A percentile compares a stretch with the other conserved stretches of the same genome.
Evolutionary conservation across 2,797 vertebrate genomes (phyloP).

Genomic region (Acanthurus leucopareius): DNA sequence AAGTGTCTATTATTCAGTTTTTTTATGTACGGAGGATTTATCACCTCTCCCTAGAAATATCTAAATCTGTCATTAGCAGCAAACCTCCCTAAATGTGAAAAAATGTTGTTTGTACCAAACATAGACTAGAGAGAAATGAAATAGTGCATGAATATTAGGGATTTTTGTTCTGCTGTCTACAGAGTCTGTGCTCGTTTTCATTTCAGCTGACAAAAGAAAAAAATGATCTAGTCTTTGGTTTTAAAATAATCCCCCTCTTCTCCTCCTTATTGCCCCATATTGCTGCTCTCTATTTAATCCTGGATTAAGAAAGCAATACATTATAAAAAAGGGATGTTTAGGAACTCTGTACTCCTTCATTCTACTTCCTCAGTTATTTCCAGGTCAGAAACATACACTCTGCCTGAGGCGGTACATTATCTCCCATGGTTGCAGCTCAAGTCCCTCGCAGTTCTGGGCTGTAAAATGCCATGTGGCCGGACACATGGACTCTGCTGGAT

Average conservation of each 20-base stretch:
- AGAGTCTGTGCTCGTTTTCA: neutral
- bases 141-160: conserved; percentile 27
- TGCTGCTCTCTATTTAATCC: conserved; percentile 59
- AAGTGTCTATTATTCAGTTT: conserved; percentile 57
- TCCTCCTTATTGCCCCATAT: conserved; percentile 44
- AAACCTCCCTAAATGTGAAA: conserved; percentile 12
- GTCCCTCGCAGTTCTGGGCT: conserved; percentile 21
- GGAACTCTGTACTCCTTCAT: conserved; percentile 51
- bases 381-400: conserved; percentile 44
- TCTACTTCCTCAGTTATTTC: conserved; percentile 52
- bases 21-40: conserved; percentile 29
- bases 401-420: conserved; percentile 30
- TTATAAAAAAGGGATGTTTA: conserved; percentile 63
- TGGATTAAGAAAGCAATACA: conserved; percentile 58
- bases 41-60: conserved; percentile 37
- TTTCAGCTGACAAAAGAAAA: conserved; percentile 38
- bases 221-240: conserved; percentile 44
- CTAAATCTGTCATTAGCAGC: conserved; percentile 20
- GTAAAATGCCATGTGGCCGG: conserved; percentile 55
- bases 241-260: conserved; percentile 51
- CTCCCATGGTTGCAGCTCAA: conserved; percentile 53
- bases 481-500: conserved; percentile 34
- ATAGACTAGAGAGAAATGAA: conserved; percentile 25
- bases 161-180: conserved; percentile 24
- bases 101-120: conserved; percentile 30